These are phyloP conservation scores for Tetraodon nigroviridis DNA, from an alignment of 2,113 vertebrate species.

Conservation along the genomic window DNA sequence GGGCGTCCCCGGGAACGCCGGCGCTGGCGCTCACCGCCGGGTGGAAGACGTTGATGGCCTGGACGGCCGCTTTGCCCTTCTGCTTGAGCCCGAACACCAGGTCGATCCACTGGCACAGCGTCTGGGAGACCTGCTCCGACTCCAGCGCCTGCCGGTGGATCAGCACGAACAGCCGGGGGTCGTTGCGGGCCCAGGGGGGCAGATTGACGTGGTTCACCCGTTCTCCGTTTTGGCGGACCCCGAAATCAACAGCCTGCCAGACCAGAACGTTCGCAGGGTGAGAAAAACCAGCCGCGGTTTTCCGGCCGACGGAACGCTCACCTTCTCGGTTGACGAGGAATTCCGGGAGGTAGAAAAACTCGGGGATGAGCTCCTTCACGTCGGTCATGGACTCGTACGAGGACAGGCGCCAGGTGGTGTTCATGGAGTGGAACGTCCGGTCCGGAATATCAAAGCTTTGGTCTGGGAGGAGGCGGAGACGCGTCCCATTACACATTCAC, in stretches of 20 bases:
- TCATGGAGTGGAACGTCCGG: slow-evolving; percentile 97
- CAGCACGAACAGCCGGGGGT: slow-evolving; percentile 93
- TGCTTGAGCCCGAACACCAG: slow-evolving; percentile 97
- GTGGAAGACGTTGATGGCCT: slow-evolving; percentile 98
- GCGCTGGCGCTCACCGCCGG: slow-evolving; percentile 82
- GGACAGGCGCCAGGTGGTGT: slow-evolving; percentile 96
- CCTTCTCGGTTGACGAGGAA: slow-evolving; percentile 98
- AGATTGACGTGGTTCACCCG: slow-evolving; percentile 96
- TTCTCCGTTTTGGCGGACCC: slow-evolving; percentile 93
- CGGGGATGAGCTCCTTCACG: slow-evolving; percentile 96
- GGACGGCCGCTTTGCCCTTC: slow-evolving; percentile 94
- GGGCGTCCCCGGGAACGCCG: no score
- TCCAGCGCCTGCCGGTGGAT: slow-evolving; percentile 96
- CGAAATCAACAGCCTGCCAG: slow-evolving; percentile 94
- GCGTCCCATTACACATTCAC: slow-evolving; percentile 61
- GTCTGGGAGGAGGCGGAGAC: slow-evolving; percentile 78
- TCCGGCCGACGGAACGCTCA: no score
- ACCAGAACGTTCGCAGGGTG: not conserved
- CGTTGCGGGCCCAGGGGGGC: slow-evolving; percentile 94
- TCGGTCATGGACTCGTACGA: slow-evolving; percentile 98
- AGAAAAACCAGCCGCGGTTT: no score
- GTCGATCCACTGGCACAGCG: slow-evolving; percentile 97
- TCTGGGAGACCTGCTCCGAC: slow-evolving; percentile 95
- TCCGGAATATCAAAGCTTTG: slow-evolving; percentile 99
- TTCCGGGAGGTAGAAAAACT: slow-evolving; percentile 98